Evolutionary conservation across 2,113 vertebrate genomes (phyloP), one percentile per base, ranked within the genome.

Genomic region (Sebastes fasciatus): DNA sequence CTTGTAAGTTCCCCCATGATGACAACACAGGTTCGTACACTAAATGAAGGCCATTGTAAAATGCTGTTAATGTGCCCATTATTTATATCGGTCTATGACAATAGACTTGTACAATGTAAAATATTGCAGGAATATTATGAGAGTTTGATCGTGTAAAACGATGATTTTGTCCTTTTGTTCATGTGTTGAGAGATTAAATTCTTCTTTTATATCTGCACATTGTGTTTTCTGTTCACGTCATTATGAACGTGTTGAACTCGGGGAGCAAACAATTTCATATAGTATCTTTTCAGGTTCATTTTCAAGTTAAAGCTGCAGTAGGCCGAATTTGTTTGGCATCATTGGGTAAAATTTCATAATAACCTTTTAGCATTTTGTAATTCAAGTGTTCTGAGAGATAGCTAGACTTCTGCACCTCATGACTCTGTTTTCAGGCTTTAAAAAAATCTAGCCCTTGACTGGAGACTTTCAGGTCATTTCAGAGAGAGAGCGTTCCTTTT

Each of bases 41-140:
- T 46, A 21, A 55, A 34, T 34, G 26, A 21, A 71, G 14, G 65
- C 7, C 7, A 40, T 34, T 71, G 16, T 51, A 49, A 66, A 63
- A 21, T 54, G 43, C 11, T 60, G 6, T 70, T 61, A 17, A 54
- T 23, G 57, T 55, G 55, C 5, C 17, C 40, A 8, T 64, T 83
- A 87, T 92, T 91, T 89, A 77, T 72, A 80, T 77, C 61, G 21
- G 8, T 74, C 74, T 66, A 48, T 63, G 26, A 71, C 34, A 63
- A 70, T 23, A 51, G 72, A 84, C 62, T 48, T 90, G 82, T 89
- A 86, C 55, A 92, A 81, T 88, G 73, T 93, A 85, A 91, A 89
- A 85, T 89, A 66, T 85, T 70, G 77, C 61, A 85, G 85, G 73
- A 88, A 84, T 80, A 84, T 86, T 82, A 74, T 51, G 52, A 54